phyloP scores from a whole-genome alignment of 30 jellyfish, hydroid and myxozoan species.

The Hydra vulgaris region DNA sequence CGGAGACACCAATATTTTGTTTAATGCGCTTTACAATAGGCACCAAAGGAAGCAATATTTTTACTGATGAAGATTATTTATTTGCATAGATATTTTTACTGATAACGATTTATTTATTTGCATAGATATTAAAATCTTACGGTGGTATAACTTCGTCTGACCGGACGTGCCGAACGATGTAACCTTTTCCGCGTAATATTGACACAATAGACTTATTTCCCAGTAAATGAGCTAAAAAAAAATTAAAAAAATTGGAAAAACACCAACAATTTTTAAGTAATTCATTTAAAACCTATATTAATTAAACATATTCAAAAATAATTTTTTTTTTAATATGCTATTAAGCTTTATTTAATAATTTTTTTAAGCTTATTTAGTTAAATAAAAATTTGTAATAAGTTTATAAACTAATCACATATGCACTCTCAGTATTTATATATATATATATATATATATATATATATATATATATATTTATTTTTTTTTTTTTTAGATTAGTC shows the following conservation, averaged over 20 bases:
- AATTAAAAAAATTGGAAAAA: background rate
- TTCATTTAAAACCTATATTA: too few species aligned
- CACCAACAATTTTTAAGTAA: too few species aligned
- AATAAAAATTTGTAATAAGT: too few species aligned
- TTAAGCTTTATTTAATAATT: too few species aligned
- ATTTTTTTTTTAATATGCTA: too few species aligned
- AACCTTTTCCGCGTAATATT: slow-evolving; percentile 22
- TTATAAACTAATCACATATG: too few species aligned
- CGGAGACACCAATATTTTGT: background rate
- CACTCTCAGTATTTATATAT: too few species aligned
- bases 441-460: too few species aligned
- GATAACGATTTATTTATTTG: background rate
- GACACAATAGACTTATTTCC: slow-evolving; percentile 25
- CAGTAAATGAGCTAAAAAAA: slow-evolving; percentile 24
- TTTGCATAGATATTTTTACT: background rate
- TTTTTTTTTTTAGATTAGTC: too few species aligned
- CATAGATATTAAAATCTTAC: slow-evolving; percentile 17
- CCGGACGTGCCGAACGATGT: slow-evolving; percentile 18
- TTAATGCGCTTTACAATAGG: background rate
- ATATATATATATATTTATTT: too few species aligned
- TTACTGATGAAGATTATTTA: background rate
- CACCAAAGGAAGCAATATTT: background rate
- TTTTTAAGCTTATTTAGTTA: too few species aligned
- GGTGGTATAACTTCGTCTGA: slow-evolving; percentile 37
- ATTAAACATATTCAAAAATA: too few species aligned